Base-by-base conservation (phyloP, 2,888 invertebrate genomes). In the Hirtodrosophila confusa region DNA sequence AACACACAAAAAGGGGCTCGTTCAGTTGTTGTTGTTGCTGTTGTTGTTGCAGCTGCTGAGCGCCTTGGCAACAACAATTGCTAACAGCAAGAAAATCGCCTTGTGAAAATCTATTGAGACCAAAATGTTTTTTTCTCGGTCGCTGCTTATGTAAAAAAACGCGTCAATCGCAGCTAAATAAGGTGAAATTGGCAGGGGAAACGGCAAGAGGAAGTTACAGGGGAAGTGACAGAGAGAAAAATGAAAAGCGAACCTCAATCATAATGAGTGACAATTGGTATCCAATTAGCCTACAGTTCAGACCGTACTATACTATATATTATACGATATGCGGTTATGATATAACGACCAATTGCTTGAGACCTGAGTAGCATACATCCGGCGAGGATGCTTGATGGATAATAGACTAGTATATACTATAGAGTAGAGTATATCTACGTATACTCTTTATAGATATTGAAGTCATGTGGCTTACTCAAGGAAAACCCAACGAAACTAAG, bases 1-100 rank as follows among this genome's bases (percentile, higher is more conserved):
- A 36, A 41, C 53, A 37, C 23, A 57, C 43, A 53, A 60, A 83
- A 68, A 64, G 70, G 79, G 79, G 83, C 79, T 80, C 83, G 79
- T 78, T 85, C 72, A 8, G 11, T 47, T 63, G 48, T 65, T 58
- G 40, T n/a, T 47, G 55, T 37, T 49, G 54, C 23, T 50, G 49
- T 11, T 64, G 54, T n/a, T 58, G 29, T 8, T 53, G 50, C 6
- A 47, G 17, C 10, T 29, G 17, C 17, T 17, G 17, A 17, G 54
- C 65, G 27, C 63, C 61, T 72, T 72, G 69, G 75, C 72, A 58
- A 75, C 69, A 56, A 54, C 53, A 71, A 68, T 47, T 10, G 49
- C 35, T 40, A 44, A 33, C 35, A 44, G 12, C 40, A 36, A 35
- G 10, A 33, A 56, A 50, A 50, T 44, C 5, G 12, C 36, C 60